Evolutionary conservation across 1,140 invertebrate species (phyloP), one percentile per base, ranked within the genome.

Genomic region (Drosophila virilis): DNA sequence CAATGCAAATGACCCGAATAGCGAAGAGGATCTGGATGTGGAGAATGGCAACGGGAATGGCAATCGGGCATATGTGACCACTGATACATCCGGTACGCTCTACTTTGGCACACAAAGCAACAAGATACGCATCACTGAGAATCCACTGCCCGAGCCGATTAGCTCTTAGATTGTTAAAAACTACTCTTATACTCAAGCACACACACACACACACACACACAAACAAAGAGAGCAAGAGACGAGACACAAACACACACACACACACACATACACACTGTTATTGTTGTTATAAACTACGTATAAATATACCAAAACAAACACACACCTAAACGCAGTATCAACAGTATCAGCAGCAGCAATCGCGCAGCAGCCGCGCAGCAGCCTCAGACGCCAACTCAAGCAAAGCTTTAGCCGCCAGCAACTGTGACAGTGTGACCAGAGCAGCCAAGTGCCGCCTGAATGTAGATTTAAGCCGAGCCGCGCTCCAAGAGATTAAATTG

Each of bases 81-180:
- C 78, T 55, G 89, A 83, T 37, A 89, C 74, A 80, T 80, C 68
- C 45, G 77, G 74, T 45, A 91, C 73, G 48, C 83, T 83, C 43
- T 91, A 91, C 62, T 90, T 80, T 73, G 82, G 77, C 66, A 65
- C 82, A 72, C 86, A 89, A 61, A 75, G 77, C 66, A 91, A 84
- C 77, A 91, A 91, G 69, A 92, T 92, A 78, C 91, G 92, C 70
- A 92, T 92, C 74, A 92, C 92, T 60, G 92, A 92, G 77, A 92
- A 92, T 73, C 92, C 92, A 80, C 89, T 92, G 88, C 92, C 92
- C 68, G 91, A 92, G 75, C 78, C 91, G 69, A 84, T 92, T 64
- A 91, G 84, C 82, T 92, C 88, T 81, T 92, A 88, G 80, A 86
- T 88, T 86, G 83, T 82, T 73, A 70, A 62, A 50, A 13, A 10